Base-by-base conservation (phyloP, 2,797 vertebrate genomes). In the Numenius phaeopus region DNA sequence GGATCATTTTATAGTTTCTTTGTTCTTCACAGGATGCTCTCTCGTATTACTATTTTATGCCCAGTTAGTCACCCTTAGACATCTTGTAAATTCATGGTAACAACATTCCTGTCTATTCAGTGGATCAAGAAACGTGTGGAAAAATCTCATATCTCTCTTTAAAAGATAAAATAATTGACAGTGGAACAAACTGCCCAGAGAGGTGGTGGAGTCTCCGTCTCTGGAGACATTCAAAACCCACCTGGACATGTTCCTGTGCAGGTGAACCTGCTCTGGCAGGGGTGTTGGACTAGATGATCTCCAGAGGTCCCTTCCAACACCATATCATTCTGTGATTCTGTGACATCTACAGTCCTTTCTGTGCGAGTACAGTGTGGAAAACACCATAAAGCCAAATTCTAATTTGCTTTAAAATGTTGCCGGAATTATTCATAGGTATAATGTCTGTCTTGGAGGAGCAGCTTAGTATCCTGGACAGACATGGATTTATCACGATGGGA, bases 21-120 rank as follows among this genome's bases (percentile, higher is more conserved):
- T 86, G 85, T 97, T 96, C 72, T 78, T 88, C 73, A 86, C 67
- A 96, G 93, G 46, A 95, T 95, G 75, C 44, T 90, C 70, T 72
- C 73, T 95, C 44, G 4, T 76, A 85, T 84, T 71, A 84, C 80
- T 83, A 91, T 90, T 96, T 95, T 91, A 94, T 90, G 66, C 88
- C 86, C 52, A 92, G 58, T 88, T 92, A 88, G 89, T 91, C 83
- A 96, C 86, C 47, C 47, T 94, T 76, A 88, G 67, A 89, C 47
- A 80, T 90, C 81, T 82, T 93, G 58, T 84, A 96, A 96, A 70
- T 61, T 87, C 76, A 40, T 40, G 37, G 64, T 76, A 87, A 65
- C 21, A 90, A 52, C 46, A 91, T 75, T 90, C 47, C 23, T 20
- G 64, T 93, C 78, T 52, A 80, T 7, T 17, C 32, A 58, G 46